phyloP scores from a whole-genome alignment of 2,888 invertebrate genomes.

The Punctoribates punctum region DNA sequence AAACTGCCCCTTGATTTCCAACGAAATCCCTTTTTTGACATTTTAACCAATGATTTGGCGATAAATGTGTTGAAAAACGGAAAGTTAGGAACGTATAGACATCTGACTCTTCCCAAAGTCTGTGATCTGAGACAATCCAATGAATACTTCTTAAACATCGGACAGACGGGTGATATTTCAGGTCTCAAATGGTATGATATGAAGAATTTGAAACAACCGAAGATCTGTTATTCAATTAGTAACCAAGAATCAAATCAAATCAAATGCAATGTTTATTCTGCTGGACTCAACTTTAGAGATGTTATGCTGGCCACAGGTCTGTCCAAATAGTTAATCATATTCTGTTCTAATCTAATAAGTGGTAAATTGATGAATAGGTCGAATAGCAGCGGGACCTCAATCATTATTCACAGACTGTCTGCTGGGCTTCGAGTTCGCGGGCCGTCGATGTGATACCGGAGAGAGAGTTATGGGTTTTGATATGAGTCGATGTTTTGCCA shows the following conservation, averaged over 20 bases:
- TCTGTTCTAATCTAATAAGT: too few relatives aligned
- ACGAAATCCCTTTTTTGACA: neutral
- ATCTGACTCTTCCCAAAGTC: constrained; percentile 75
- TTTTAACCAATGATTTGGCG: too few relatives aligned
- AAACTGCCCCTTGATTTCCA: neutral
- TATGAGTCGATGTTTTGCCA: constrained; percentile 82
- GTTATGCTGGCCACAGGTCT: constrained; percentile 84
- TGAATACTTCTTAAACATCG: constrained; percentile 44
- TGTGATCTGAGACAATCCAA: neutral
- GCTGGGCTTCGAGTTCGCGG: constrained; percentile 87
- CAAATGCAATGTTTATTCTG: constrained; percentile 53
- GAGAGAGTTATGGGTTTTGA: constrained; percentile 87
- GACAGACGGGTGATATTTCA: constrained; percentile 10
- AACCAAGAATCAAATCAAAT: neutral
- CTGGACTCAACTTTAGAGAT: constrained; percentile 58
- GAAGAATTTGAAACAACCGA: neutral
- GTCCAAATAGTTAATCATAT: too few relatives aligned
- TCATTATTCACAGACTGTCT: constrained; percentile 71
- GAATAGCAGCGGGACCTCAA: neutral
- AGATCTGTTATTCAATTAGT: too few relatives aligned
- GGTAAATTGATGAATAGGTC: constrained; percentile 56
- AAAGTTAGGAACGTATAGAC: constrained; percentile 73
- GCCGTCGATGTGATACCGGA: constrained; percentile 65
- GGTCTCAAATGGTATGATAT: constrained; percentile 35
- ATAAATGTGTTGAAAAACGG: constrained; percentile 55